A percentile compares a stretch with the other conserved stretches of the same genome.
Evolutionary conservation across 2,797 vertebrate species (phyloP).

Genomic region (Pterois miles): DNA sequence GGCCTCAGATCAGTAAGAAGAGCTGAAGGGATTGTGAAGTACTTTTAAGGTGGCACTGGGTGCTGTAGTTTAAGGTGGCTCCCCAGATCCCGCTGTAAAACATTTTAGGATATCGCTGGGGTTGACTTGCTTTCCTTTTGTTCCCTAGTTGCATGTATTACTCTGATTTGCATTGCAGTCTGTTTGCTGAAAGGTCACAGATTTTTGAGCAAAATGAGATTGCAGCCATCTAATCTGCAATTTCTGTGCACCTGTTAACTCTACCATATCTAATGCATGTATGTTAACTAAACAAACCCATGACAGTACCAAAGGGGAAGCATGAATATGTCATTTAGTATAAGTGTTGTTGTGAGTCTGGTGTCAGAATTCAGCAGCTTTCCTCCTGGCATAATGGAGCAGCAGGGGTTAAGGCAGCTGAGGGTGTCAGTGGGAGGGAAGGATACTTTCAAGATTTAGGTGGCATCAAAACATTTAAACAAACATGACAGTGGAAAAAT

Average conservation of each 20-base stretch:
- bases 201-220: neutral
- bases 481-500: neutral
- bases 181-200: neutral
- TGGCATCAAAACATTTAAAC: neutral
- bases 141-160: neutral
- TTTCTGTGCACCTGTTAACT: neutral
- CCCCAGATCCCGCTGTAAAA: neutral
- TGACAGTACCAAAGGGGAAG: neutral
- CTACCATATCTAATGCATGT: neutral
- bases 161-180: neutral
- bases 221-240: neutral
- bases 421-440: neutral
- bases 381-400: neutral
- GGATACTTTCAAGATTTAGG: neutral
- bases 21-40: constrained; percentile 3
- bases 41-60: neutral
- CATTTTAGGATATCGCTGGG: neutral
- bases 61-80: neutral
- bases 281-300: neutral
- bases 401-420: neutral
- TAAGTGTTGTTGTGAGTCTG: constrained; percentile 1
- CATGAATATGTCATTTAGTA: neutral
- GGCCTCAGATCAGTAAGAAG: constrained; percentile 10
- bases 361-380: constrained; percentile 2
- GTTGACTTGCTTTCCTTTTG: neutral